Percentiles rank a stretch among this genome's conserved stretches.
These are phyloP conservation scores for Drosophila carrolli DNA, from an alignment of 1,140 invertebrate genomes.

Conservation along the genomic window DNA sequence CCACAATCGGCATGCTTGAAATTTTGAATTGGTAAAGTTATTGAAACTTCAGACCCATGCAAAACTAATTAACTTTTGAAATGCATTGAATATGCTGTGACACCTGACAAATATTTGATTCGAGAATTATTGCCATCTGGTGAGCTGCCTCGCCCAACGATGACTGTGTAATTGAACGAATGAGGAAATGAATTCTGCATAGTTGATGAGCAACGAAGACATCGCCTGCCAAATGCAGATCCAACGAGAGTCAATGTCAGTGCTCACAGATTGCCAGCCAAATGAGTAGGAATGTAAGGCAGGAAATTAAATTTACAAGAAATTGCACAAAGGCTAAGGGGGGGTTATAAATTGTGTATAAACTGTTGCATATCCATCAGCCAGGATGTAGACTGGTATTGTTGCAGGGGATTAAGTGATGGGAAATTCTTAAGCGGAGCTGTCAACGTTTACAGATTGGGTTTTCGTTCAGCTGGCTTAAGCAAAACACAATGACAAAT, in stretches of 20 bases:
- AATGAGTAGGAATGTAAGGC: slow-evolving; percentile 57
- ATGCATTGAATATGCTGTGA: slow-evolving; percentile 5
- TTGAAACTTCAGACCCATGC: slow-evolving; percentile 1
- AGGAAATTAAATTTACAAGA: slow-evolving; percentile 80
- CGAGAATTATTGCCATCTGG: slow-evolving; percentile 31
- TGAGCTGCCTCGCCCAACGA: not conserved
- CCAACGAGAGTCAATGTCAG: slow-evolving; percentile 53
- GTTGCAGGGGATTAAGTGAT: slow-evolving; percentile 11
- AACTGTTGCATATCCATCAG: slow-evolving; percentile 60
- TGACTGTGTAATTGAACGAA: slow-evolving; percentile 48
- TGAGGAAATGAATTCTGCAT: slow-evolving; percentile 58
- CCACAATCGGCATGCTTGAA: slow-evolving; percentile 22
- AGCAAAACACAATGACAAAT: slow-evolving; percentile 14
- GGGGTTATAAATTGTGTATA: not conserved
- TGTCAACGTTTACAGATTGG: slow-evolving; percentile 42
- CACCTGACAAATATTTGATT: slow-evolving; percentile 49
- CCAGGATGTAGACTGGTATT: not conserved
- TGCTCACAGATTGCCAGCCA: slow-evolving; percentile 32
- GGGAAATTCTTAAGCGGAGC: slow-evolving; percentile 15
- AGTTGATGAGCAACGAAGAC: slow-evolving; percentile 53
- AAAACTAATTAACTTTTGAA: slow-evolving; percentile 62
- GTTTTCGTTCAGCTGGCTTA: slow-evolving; percentile 21
- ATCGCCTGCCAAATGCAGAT: slow-evolving; percentile 43
- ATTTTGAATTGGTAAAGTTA: slow-evolving; percentile 6
- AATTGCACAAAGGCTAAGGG: slow-evolving; percentile 51